Evolutionary conservation across 2,888 invertebrate genomes (phyloP), one percentile per base, ranked within the genome.

Genomic region (Drosophila neutralis): DNA sequence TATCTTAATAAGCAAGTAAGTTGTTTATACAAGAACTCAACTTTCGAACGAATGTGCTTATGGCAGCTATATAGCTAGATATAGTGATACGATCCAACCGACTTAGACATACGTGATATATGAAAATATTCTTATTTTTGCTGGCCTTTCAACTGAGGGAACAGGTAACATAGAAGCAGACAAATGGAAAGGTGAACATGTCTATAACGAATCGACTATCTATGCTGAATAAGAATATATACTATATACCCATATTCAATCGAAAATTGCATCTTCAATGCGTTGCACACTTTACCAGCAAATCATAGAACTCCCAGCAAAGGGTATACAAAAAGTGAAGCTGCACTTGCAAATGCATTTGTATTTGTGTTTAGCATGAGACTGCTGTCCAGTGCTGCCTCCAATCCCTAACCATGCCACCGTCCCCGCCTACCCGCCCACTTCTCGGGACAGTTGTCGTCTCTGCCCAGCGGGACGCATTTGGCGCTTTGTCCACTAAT

Each of bases 391-490:
- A 64, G 60, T 48, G 51, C 36, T 51, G 75, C 36, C 51, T 29
- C 21, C 35, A 27, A 18, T 31, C 48, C 38, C 29, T 56, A 4
- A 24, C 24, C 15, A 4, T 21, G 1, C 2, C 45, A 15, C 6
- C 38, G 49, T 21, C 45, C n/a, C 38, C 40, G 7, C n/a, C 38
- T 40, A 8, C 49, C 40, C 42, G 4, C 15, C 15, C 15, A 45
- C 8, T 21, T 21, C 13, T 21, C 15, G 15, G 24, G 8, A 76
- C 83, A 72, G 66, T 79, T 85, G 83, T 83, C 56, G 60, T 82
- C 88, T 57, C 59, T 66, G 64, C 73, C 89, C 89, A 73, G 79
- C 68, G 83, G 88, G 80, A 80, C 54, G 33, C 67, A 33, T 70
- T 70, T 69, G 81, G 56, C 67, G 65, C 54, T 68, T 65, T 67